Evolutionary conservation across 2,797 vertebrate genomes (phyloP).

Genomic region (Molossus alvarezi): DNA sequence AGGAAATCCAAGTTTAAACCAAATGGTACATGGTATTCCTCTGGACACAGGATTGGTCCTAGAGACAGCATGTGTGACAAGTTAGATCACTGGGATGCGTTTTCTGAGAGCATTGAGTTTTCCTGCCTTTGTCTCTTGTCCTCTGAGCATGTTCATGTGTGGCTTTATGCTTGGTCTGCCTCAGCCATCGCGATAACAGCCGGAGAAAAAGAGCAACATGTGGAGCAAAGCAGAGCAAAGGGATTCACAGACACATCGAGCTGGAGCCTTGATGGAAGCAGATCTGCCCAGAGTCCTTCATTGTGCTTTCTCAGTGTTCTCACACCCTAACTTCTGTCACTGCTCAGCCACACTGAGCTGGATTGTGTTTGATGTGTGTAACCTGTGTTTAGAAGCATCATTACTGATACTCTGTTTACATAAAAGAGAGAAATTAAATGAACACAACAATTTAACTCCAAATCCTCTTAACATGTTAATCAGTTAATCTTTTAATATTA

Average conservation of each 20-base stretch:
- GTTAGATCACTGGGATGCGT: not conserved
- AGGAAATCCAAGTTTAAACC: not conserved
- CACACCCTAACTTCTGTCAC: not conserved
- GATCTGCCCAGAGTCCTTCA: not conserved
- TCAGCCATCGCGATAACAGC: not conserved
- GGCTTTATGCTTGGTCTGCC: not conserved
- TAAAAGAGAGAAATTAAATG: constrained; percentile 47
- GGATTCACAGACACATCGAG: not conserved
- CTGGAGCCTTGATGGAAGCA: not conserved
- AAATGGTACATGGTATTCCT: not conserved
- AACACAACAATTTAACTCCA: not conserved
- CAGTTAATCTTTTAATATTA: constrained; percentile 1
- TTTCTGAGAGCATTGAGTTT: not conserved
- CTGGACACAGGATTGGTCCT: not conserved
- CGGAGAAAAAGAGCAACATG: not conserved
- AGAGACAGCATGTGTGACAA: not conserved
- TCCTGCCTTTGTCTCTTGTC: constrained; percentile 28
- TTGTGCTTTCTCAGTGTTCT: not conserved
- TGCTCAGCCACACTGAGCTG: not conserved
- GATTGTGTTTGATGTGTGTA: not conserved
- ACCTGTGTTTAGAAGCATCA: constrained; percentile 11
- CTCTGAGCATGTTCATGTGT: not conserved
- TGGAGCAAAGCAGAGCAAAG: not conserved
- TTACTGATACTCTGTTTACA: not conserved
- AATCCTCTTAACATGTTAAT: constrained; percentile 25